Evolutionary conservation across 37 sponge, comb jelly and placozoan species (phyloP), one percentile per base, ranked within the genome.

Genomic region (Cladorhizidae sp.): DNA sequence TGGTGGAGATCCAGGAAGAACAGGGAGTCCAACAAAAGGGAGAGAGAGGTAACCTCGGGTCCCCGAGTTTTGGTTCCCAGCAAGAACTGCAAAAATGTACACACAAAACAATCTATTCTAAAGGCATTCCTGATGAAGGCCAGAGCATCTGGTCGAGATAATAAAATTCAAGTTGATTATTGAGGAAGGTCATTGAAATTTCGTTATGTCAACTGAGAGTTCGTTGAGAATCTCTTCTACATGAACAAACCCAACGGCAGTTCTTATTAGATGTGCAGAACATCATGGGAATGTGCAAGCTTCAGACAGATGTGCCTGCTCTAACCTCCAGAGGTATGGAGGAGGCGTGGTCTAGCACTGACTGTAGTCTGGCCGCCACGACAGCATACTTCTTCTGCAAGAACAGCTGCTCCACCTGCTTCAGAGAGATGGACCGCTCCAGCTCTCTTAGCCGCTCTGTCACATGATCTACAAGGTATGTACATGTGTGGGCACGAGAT

Each of bases 401-500:
- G 33, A 40, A 86, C 26, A 80, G 64, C 0, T 67, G 33, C 31
- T 72, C 29, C 9, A 85, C 40, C 64, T 85, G 39, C 37, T 74
- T 63, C 7, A 74, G 59, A 0, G 87, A 80, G 52, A 81, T 20
- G 21, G 76, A 80, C 58, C 75, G 75, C 28, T 87, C 82, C 76
- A 87, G 36, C 28, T 42, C 50, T 58, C 57, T 75, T 20, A 80
- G 57, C 72, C 57, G 64, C 61, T 67, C 68, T 49, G 32, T 28
- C 42, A 65, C 77, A 76, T 40, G 62, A 61, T 76, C 62, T 71
- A 40, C n/a, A 15, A 38, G 1, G 29, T 22, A 71, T 17, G 9
- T 64, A 64, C 20, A n/a, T n/a, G n/a, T n/a, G n/a, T n/a, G n/a
- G n/a, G n/a, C n/a, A n/a, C n/a, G n/a, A n/a, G n/a, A n/a, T n/a